Evolutionary conservation across 2,113 vertebrate genomes (phyloP), one percentile per base, ranked within the genome.

Genomic region (Eira barbara): DNA sequence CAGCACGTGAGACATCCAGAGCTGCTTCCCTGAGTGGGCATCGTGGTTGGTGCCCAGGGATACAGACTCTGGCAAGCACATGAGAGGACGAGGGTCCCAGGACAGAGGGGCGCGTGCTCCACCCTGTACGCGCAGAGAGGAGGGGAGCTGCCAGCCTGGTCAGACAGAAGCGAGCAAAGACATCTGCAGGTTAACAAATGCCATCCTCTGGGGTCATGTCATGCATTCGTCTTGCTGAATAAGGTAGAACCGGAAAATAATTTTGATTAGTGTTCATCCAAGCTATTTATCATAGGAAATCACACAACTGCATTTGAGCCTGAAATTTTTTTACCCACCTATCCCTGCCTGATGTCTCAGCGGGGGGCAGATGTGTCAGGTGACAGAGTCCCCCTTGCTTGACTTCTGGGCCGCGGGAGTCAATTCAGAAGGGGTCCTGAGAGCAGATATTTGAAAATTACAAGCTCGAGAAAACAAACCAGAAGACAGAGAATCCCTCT

Each of bases 121-220:
- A 96, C 45, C 79, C 59, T 34, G 96, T 91, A 47, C 0, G 82
- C 7, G 85, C 34, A 25, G 63, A 89, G 29, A 52, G 17, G 29
- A 42, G 42, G 31, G 17, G 36, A n/a, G 23, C 90, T 97, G 92
- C 85, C 88, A 94, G 89, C 86, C 55, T 27, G 52, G 97, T 92
- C 89, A 34, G 96, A 93, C 85, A 96, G 96, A 93, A 79, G 29
- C 97, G 96, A 95, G 96, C 67, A 71, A 95, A 97, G 94, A 97
- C 97, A 98, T 97, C 97, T 98, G 97, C 96, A 98, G 97, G 98
- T 98, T 97, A 98, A 98, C 98, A 98, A 98, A 98, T 96, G 94
- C 96, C 95, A 96, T 97, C 94, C 98, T 98, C 98, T 97, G 93
- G 92, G 97, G 97, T 97, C 96, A 34, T 97, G 91, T 98, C 97